Evolutionary conservation across 1,140 invertebrate species (phyloP).

Genomic region (Luehdorfia chinensis): DNA sequence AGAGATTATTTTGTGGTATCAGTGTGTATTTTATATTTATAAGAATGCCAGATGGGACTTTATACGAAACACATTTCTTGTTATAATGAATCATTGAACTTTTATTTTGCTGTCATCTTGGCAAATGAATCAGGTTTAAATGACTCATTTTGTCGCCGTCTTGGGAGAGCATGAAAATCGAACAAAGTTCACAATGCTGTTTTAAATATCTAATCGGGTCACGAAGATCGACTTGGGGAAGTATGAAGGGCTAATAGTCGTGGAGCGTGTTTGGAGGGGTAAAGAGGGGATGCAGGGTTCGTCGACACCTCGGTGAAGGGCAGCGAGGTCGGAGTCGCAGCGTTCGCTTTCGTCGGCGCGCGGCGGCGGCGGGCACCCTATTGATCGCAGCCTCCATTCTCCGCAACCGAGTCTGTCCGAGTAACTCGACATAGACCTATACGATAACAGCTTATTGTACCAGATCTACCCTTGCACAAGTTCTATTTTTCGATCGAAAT

Average conservation of each 20-base stretch:
- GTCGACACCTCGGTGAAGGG: constrained; percentile 69
- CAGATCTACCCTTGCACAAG: constrained; percentile 5
- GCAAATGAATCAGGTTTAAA: constrained; percentile 4
- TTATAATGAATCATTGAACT: too few relatives aligned
- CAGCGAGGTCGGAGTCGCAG: constrained; percentile 54
- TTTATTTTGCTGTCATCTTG: too few relatives aligned
- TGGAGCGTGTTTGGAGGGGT: constrained; percentile 10
- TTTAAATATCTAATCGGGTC: constrained; percentile 57
- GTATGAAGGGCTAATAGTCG: constrained; percentile 36
- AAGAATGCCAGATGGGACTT: too few relatives aligned
- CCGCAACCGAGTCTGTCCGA: constrained; percentile 20
- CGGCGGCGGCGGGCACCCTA: constrained; percentile 41
- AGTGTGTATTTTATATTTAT: too few relatives aligned
- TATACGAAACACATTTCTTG: too few relatives aligned
- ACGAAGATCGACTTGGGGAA: constrained; percentile 50
- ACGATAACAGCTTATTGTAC: constrained; percentile 13
- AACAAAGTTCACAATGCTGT: constrained; percentile 26
- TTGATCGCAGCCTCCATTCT: constrained; percentile 59
- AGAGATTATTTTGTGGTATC: too few relatives aligned
- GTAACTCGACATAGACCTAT: constrained; percentile 11
- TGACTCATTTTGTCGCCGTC: constrained; percentile 1
- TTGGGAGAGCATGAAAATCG: constrained; percentile 3
- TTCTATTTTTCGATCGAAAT: constrained; percentile 1
- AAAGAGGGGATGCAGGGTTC: constrained; percentile 47
- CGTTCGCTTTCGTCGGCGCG: constrained; percentile 68